A percentile compares a stretch with the other conserved stretches of the same genome.
Conservation (phyloP, 2,113 vertebrate genomes). For the Rhinoderma darwinii region DNA sequence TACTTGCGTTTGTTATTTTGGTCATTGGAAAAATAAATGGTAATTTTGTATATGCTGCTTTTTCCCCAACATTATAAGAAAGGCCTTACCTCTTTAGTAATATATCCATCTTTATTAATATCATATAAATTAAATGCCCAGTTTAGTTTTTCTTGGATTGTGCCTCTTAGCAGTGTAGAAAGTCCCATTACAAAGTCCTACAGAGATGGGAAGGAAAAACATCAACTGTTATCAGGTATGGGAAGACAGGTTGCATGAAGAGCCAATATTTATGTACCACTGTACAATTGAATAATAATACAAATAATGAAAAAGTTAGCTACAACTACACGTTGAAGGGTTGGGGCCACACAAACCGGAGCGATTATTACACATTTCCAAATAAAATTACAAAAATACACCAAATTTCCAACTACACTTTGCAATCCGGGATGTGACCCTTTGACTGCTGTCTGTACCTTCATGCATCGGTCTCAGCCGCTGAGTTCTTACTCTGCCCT, state of each 20-base stretch:
- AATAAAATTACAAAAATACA: too few species aligned
- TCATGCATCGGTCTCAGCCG: too few species aligned
- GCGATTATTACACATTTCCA: too few species aligned
- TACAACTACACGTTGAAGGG: not conserved
- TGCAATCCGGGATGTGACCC: not conserved
- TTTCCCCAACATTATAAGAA: not conserved
- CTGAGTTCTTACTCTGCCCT: too few species aligned
- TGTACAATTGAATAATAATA: too few species aligned
- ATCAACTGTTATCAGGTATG: too few species aligned
- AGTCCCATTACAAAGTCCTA: constrained; percentile 98
- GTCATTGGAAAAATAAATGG: not conserved
- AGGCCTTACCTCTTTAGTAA: constrained; percentile 92
- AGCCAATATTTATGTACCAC: too few species aligned
- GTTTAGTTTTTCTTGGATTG: constrained; percentile 96
- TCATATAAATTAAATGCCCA: constrained; percentile 99
- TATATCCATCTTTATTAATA: constrained; percentile 98
- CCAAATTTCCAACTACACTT: too few species aligned
- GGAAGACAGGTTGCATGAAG: too few species aligned
- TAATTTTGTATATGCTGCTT: not conserved
- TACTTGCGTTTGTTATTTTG: not conserved
- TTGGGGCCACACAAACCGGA: not conserved
- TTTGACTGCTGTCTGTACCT: not conserved
- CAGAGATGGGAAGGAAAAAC: constrained; percentile 60
- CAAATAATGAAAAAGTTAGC: too few species aligned
- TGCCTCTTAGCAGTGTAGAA: constrained; percentile 93